Conservation (phyloP, 1,140 invertebrate genomes). For the Aphidius ervi region DNA sequence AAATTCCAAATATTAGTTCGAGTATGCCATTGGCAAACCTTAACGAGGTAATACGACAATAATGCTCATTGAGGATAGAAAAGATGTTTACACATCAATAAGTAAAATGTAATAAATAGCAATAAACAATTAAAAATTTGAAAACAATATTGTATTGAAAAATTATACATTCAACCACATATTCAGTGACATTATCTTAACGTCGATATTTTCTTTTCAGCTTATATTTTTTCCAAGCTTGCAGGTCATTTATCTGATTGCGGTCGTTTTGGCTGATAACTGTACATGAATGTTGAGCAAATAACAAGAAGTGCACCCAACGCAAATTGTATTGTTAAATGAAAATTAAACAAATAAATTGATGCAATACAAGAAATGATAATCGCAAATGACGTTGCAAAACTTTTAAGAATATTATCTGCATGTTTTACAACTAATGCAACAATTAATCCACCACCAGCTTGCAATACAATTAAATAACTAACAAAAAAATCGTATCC, state of each 20-base stretch:
- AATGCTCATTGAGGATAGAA: too few species aligned
- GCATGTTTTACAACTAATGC: slow-evolving; percentile 96
- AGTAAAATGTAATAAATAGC: too few species aligned
- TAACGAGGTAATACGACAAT: too few species aligned
- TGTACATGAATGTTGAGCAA: slow-evolving; percentile 91
- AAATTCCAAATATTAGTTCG: too few species aligned
- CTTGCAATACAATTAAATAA: slow-evolving; percentile 79
- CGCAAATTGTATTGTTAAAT: slow-evolving; percentile 80
- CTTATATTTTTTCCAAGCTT: slow-evolving; percentile 36
- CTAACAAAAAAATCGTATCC: slow-evolving; percentile 84
- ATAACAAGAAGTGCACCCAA: slow-evolving; percentile 89
- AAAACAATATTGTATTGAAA: too few species aligned
- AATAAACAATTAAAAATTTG: too few species aligned
- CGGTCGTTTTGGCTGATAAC: slow-evolving; percentile 61
- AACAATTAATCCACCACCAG: slow-evolving; percentile 85
- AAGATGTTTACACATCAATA: too few species aligned
- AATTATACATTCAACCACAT: too few species aligned
- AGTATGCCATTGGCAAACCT: too few species aligned
- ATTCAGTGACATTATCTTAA: too few species aligned
- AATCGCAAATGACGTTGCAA: slow-evolving; percentile 92
- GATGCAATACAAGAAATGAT: slow-evolving; percentile 92
- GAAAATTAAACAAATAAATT: slow-evolving; percentile 89
- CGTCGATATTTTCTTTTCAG: neutral
- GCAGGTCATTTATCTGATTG: slow-evolving; percentile 31
- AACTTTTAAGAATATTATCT: slow-evolving; percentile 95